Evolutionary conservation across 1,140 invertebrate species (phyloP), one percentile per base, ranked within the genome.

Genomic region (Drosophila hydei): DNA sequence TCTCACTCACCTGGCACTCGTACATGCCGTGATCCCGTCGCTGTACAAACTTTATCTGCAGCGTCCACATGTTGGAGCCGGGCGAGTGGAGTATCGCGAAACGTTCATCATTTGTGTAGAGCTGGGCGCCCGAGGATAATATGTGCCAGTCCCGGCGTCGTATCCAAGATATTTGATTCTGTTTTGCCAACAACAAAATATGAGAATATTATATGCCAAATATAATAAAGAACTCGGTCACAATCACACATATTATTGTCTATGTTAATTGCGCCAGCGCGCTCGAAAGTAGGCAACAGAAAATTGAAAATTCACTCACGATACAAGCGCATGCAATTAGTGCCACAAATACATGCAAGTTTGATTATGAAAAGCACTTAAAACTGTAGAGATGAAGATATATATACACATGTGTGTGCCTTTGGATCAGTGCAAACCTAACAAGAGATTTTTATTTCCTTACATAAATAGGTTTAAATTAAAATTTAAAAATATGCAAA

Each of bases 21-120:
- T 98, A 99, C 45, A 96, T 97, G 73, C 98, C 98, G 83, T 97
- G 97, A 93, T 98, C 97, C 79, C 96, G 93, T 80, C 96, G 96
- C 91, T 97, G 96, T 62, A 98, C 97, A 92, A 97, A 98, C 93
- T 97, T 97, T 89, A 99, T 98, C 92, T 98, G 96, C 75, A 99
- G 93, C 52, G 96, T 97, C 97, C 97, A 99, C 91, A 93, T 93
- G 76, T 94, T 93, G 16, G 93, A 93, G n/a, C 93, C 93, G 58
- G 93, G 93, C 67, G 93, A 92, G 80, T 94, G 93, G 23, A 94
- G 81, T 79, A 94, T 93, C 92, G 93, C 96, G 91, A 98, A 98
- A 72, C 97, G 93, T 90, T 97, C 96, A 92, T 98, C 97, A 91
- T 96, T 97, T 70, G 97, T 98, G 92, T 97, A 98, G 43, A 96